Evolutionary conservation across 2,797 vertebrate genomes (phyloP).

Genomic region (Pseudomugil tenellus): DNA sequence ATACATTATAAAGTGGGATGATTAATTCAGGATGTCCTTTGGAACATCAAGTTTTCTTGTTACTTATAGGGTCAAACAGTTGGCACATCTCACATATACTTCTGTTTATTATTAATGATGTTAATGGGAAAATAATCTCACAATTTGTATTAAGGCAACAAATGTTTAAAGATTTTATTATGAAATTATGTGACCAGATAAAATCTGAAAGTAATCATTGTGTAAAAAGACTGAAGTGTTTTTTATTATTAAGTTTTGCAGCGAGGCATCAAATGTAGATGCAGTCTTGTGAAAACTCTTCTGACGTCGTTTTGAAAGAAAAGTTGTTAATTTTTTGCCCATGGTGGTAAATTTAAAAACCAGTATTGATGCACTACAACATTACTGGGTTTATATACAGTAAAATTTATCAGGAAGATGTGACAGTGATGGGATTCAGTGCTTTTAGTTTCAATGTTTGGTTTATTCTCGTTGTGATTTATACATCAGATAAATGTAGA

Average conservation of each 20-base stretch:
- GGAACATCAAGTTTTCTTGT: neutral
- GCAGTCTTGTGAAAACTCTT: neutral
- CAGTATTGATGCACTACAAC: no score
- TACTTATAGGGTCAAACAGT: neutral
- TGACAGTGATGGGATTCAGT: no score
- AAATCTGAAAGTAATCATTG: neutral
- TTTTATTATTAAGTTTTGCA: neutral
- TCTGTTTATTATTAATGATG: neutral
- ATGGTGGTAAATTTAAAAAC: no score
- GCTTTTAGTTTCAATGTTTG: neutral
- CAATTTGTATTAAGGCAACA: no score
- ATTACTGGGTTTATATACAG: neutral
- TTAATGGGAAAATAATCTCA: neutral
- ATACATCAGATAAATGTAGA: neutral
- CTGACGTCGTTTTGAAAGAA: neutral
- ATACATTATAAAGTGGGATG: neutral
- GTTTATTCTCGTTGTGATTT: neutral
- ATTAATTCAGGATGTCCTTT: neutral
- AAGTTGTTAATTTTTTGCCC: neutral
- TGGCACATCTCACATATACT: neutral
- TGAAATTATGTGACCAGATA: neutral
- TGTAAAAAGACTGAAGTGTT: neutral
- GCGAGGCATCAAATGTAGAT: neutral
- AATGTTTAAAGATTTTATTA: no score
- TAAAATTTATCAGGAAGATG: neutral